Base-by-base conservation (phyloP, 1,140 invertebrate genomes). In the Euborellia annulipes region DNA sequence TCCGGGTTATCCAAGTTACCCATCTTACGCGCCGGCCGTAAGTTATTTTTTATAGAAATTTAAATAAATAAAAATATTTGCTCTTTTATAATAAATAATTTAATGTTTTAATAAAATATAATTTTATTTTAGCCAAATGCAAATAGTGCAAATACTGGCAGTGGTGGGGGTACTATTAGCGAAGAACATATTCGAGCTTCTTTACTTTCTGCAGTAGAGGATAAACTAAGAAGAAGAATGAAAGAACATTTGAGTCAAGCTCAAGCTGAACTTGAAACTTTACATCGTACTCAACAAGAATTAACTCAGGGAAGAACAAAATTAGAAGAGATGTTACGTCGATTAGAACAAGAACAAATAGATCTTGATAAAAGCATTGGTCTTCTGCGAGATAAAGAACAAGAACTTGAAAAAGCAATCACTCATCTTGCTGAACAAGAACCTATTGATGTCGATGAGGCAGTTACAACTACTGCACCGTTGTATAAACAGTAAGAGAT, bases 131-230 rank as follows among this genome's bases (percentile, higher is more conserved):
- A 27, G 23, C 23, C 4, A 27, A 27, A 4, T 27, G 11, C 23
- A 4, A 42, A 6, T 14, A 40, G 11, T 16, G 20, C 36, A n/a
- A 65, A 61, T 53, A 62, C 64, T 39, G 63, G 68, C 40, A 68
- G 68, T 41, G 58, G 58, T 21, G 65, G 70, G 22, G 84, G 82
- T 13, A 93, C 88, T 13, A 92, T 97, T 36, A 87, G 89, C 36
- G 88, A 95, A 58, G 90, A 94, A 59, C 91, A 96, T 59, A 89
- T 98, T 39, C 78, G 87, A 57, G 86, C 84, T 36, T 97, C 93
- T 19, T 66, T 98, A 8, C 62, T 96, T 2, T 91, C 88, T 40
- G 94, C 93, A 14, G 86, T 96, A 1, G 88, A 94, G 65, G 92
- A 98, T 60, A 95, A 94, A 68, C 55, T 98, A 42, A 76, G 80